Evolutionary conservation across 2,113 vertebrate species (phyloP).

Genomic region (Tupaia tana): DNA sequence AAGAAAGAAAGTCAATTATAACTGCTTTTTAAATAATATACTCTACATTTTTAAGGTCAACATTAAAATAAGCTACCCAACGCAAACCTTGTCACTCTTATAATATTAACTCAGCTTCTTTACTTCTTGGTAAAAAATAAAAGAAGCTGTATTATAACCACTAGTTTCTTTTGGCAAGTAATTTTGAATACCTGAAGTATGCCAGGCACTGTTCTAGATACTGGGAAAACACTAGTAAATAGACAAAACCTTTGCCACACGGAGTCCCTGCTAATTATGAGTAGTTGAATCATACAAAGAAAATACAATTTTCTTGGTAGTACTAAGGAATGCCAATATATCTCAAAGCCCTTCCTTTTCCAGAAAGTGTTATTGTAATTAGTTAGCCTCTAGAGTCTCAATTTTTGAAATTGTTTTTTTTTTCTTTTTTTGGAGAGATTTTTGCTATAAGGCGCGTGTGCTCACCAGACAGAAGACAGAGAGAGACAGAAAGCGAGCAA

Average conservation of each 20-base stretch:
- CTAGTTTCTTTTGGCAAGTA: constrained; percentile 9
- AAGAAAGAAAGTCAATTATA: constrained; percentile 12
- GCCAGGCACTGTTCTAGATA: neutral
- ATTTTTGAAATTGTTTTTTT: constrained; percentile 32
- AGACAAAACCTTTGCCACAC: neutral
- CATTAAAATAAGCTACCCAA: neutral
- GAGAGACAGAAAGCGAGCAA: too few species aligned
- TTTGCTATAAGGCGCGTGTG: too few species aligned
- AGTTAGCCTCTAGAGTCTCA: neutral
- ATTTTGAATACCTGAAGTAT: neutral
- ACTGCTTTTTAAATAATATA: neutral
- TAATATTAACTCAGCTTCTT: neutral
- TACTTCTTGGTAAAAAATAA: neutral
- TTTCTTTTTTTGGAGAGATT: too few species aligned
- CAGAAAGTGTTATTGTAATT: neutral
- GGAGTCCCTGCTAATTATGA: neutral
- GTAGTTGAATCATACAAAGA: neutral
- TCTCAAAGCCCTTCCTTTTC: neutral
- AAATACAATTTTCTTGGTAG: neutral
- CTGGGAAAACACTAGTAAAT: neutral
- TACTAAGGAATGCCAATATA: neutral
- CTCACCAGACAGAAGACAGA: too few species aligned
- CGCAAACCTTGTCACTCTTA: neutral
- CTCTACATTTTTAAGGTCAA: constrained; percentile 1
- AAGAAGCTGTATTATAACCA: neutral